A percentile compares a stretch with the other conserved stretches of the same genome.
phyloP scores from a whole-genome alignment of 2,888 invertebrate species.

The Ophion costatus region DNA sequence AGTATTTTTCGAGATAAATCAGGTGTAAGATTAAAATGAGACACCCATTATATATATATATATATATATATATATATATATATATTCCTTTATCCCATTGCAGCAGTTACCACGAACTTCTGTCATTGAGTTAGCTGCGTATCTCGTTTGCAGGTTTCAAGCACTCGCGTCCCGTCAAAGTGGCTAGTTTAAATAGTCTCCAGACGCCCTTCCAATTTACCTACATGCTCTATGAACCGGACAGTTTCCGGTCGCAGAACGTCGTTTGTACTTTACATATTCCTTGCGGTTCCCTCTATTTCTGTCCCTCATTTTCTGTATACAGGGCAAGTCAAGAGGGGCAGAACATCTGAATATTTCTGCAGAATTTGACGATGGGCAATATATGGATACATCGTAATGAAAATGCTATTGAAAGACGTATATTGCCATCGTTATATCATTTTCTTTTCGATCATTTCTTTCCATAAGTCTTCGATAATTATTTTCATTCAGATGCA shows the following conservation, averaged over 20 bases:
- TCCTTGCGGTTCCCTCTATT: neutral
- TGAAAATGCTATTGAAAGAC: too few species aligned
- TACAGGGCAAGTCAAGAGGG: too few species aligned
- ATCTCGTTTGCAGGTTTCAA: constrained; percentile 29
- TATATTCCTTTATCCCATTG: constrained; percentile 34
- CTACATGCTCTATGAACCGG: constrained; percentile 12
- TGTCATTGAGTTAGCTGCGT: constrained; percentile 49
- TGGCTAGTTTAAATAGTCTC: constrained; percentile 58
- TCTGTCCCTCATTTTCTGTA: neutral
- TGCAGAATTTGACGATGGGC: too few species aligned
- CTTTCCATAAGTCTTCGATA: too few species aligned
- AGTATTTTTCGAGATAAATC: too few species aligned
- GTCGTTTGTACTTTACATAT: constrained; percentile 34
- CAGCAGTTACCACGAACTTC: constrained; percentile 44
- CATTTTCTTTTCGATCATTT: too few species aligned
- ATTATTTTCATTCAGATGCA: too few species aligned
- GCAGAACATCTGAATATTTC: too few species aligned
- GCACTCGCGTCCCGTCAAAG: constrained; percentile 25
- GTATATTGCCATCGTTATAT: too few species aligned
- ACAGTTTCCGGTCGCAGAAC: constrained; percentile 14
- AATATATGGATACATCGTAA: too few species aligned
- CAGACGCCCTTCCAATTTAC: constrained; percentile 19
- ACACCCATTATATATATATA: neutral
- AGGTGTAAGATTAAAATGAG: too few species aligned
- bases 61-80: constrained; percentile 15